Base-by-base conservation (phyloP, 1,140 invertebrate species). In the Neodiprion pinetum region DNA sequence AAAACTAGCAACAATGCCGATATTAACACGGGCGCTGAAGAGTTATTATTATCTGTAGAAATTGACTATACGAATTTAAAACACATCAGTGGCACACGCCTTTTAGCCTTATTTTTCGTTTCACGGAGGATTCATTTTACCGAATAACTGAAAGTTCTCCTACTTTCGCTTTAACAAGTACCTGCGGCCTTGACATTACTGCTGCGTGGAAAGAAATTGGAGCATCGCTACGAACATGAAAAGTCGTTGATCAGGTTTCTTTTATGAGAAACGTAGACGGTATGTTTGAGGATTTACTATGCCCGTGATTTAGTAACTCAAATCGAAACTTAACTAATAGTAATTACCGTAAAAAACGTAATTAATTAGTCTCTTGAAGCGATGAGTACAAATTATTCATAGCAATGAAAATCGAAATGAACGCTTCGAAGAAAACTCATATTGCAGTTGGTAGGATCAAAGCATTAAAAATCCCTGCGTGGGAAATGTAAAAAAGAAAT, bases 61-160 rank as follows among this genome's bases (percentile, higher is more conserved):
- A 40, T 40, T 40, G 28, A 5, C 28, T 40, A 5, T 40, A 3
- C 28, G 2, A 40, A 40, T 40, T 40, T 40, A 40, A 40, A 40
- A 40, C 28, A 40, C 28, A 40, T 40, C 28, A 40, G 28, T 5
- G 28, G 28, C 28, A 40, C 28, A 5, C 1, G 2, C 9, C 53
- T 61, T 61, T 8, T 61, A 4, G n/a, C 8, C 4, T 7, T 61
- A 14, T 61, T 17, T 17, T 61, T 61, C 53, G 11, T 61, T 61
- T 61, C 4, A 40, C 5, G 28, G 28, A 40, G 11, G 11, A 61
- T 61, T 61, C n/a, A 61, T 61, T 61, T 61, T 61, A 61, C 53
- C 8, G 53, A 61, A 61, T 61, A 61, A 61, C 53, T 61, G 53
- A 61, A 61, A 61, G 53, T 61, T 61, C 53, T 61, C 53, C 53